These are phyloP conservation scores for Lissonota sp. DNA, from an alignment of 2,888 invertebrate species.

Conservation along the genomic window DNA sequence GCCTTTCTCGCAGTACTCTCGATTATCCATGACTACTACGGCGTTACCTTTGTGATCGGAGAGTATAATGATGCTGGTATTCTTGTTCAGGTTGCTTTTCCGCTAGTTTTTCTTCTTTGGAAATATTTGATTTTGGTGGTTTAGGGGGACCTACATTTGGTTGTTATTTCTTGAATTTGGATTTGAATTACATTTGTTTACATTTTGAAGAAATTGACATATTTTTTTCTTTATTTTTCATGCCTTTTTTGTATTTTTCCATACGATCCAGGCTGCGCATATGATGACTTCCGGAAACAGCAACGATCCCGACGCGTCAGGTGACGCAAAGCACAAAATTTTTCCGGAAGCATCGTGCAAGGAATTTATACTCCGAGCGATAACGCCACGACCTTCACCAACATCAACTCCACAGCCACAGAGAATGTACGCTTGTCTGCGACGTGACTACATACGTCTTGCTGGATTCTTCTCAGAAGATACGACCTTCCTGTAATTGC, in stretches of 20 bases:
- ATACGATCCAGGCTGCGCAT: slow-evolving; percentile 84
- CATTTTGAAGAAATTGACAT: slow-evolving; percentile 44
- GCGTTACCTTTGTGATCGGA: no score
- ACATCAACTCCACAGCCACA: slow-evolving; percentile 88
- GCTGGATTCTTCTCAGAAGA: slow-evolving; percentile 93
- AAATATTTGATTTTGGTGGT: no score
- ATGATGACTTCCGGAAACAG: slow-evolving; percentile 82
- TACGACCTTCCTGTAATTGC: slow-evolving; percentile 87
- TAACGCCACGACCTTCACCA: slow-evolving; percentile 86
- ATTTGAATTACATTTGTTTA: not conserved
- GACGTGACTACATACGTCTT: slow-evolving; percentile 88
- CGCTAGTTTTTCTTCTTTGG: no score
- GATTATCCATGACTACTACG: no score
- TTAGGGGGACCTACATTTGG: no score
- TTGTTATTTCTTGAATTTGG: no score
- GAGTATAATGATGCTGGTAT: no score
- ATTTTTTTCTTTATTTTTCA: slow-evolving; percentile 36
- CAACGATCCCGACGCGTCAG: slow-evolving; percentile 74
- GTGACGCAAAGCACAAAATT: slow-evolving; percentile 77
- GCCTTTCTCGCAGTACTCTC: no score
- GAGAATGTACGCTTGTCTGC: slow-evolving; percentile 89
- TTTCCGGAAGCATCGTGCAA: slow-evolving; percentile 86
- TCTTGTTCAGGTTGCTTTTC: no score
- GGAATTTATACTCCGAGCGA: slow-evolving; percentile 88
- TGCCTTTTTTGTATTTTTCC: slow-evolving; percentile 47